Base-by-base conservation (phyloP, 2,113 vertebrate genomes). In the Dicerorhinus sumatrensis region DNA sequence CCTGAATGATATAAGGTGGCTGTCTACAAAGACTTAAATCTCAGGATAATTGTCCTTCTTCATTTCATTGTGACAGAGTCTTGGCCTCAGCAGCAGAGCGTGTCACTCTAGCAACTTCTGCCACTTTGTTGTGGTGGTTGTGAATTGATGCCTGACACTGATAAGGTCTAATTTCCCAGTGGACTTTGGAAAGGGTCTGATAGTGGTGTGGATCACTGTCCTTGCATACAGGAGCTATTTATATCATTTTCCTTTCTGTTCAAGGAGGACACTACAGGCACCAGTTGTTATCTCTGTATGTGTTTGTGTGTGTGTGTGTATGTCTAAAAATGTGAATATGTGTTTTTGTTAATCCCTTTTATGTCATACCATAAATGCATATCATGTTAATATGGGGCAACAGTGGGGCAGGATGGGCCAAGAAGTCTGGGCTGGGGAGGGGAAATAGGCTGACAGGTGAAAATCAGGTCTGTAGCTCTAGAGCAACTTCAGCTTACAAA, bases 131-230 rank as follows among this genome's bases (percentile, higher is more conserved):
- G 89, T 92, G 70, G 94, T 94, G 86, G 94, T 82, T 82, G 92
- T 92, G 90, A 96, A 88, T 88, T 96, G 96, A 96, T 93, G 95
- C 75, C 94, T 98, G 97, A 98, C 98, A 98, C 39, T 98, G 96
- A 98, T 96, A 95, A 85, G 89, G 96, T 96, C 97, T 97, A 98
- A 98, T 98, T 98, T 98, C 97, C 97, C 97, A 96, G 90, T 70
- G 94, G 97, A 96, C 92, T 85, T 72, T 54, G 39, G 76, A 65
- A 97, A 94, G 62, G 79, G 54, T 70, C 92, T 79, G 92, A 65
- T 90, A 77, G 76, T 94, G 92, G 89, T 79, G 29, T 93, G 96
- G 42, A 63, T 97, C 83, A 77, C 70, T 88, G 70, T 93, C 90
- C 39, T 76, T 73, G 23, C 54, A 92, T 65, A 48, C 31, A 51